Percentiles rank a stretch among this genome's conserved stretches.
phyloP scores from a whole-genome alignment of 2,888 invertebrate genomes.

The Pachycephus smyrnensis region DNA sequence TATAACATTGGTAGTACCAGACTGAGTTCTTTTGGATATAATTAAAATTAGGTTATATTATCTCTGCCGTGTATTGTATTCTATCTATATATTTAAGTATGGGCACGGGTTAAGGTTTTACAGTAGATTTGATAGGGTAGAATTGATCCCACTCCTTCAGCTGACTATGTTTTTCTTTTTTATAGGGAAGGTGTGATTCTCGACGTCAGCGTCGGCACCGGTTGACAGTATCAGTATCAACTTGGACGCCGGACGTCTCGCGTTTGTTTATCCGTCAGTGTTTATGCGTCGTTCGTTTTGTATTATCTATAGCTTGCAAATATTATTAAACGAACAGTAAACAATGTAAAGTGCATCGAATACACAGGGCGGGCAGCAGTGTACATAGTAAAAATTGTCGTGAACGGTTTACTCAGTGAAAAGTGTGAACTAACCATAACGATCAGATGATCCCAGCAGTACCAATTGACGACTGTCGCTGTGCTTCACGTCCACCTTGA shows the following conservation, averaged over 20 bases:
- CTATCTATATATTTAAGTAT: background rate
- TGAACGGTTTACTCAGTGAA: background rate
- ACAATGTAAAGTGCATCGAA: background rate
- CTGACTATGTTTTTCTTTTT: background rate
- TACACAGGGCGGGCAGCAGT: background rate
- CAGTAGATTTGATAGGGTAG: background rate
- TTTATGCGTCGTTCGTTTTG: background rate
- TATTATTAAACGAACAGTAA: background rate
- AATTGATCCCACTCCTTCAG: background rate
- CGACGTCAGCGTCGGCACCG: background rate
- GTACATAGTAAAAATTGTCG: too few relatives aligned
- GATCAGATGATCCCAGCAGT: constrained; percentile 45
- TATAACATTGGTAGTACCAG: background rate
- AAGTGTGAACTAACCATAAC: constrained; percentile 36
- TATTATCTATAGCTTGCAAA: background rate
- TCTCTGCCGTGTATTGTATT: background rate
- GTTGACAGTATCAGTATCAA: background rate
- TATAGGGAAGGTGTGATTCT: background rate
- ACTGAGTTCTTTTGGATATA: background rate
- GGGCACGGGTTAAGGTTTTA: background rate
- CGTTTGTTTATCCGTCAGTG: background rate
- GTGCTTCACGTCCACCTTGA: constrained; percentile 50
- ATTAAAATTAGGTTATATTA: too few relatives aligned
- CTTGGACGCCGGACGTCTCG: background rate
- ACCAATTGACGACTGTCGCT: constrained; percentile 55